phyloP scores from a whole-genome alignment of 2,113 vertebrate species.

The Sclerurus mexicanus region DNA sequence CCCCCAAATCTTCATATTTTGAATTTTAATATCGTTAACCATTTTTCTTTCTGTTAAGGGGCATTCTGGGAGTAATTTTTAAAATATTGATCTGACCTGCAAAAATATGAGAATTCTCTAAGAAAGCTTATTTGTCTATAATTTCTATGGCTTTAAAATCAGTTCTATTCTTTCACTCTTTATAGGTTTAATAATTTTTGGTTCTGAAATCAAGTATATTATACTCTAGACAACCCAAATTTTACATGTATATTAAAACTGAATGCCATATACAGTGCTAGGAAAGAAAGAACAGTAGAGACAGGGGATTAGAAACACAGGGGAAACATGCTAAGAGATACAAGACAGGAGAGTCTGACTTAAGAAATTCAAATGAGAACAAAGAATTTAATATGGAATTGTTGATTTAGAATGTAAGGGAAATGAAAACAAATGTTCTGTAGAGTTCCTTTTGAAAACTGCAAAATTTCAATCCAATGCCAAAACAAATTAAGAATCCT shows the following conservation, averaged over 20 bases:
- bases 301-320: background rate
- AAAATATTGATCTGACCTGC: background rate
- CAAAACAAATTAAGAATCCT: background rate
- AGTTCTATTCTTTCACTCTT: background rate
- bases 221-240: background rate
- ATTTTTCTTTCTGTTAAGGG: background rate
- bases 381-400: background rate
- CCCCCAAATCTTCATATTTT: background rate
- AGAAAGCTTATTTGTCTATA: rapidly evolving
- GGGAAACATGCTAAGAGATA: background rate
- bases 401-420: background rate
- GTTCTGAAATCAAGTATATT: background rate
- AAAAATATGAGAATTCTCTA: background rate
- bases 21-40: background rate
- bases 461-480: background rate
- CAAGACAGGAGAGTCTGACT: background rate
- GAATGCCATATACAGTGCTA: background rate
- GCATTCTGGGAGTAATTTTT: rapidly evolving
- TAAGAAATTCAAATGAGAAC: background rate
- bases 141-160: background rate
- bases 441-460: background rate
- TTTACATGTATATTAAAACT: background rate
- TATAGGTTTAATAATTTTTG: background rate
- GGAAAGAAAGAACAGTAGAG: background rate
- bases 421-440: background rate